Evolutionary conservation across 2,888 invertebrate species (phyloP).

Genomic region (Meteorus cinctellus): DNA sequence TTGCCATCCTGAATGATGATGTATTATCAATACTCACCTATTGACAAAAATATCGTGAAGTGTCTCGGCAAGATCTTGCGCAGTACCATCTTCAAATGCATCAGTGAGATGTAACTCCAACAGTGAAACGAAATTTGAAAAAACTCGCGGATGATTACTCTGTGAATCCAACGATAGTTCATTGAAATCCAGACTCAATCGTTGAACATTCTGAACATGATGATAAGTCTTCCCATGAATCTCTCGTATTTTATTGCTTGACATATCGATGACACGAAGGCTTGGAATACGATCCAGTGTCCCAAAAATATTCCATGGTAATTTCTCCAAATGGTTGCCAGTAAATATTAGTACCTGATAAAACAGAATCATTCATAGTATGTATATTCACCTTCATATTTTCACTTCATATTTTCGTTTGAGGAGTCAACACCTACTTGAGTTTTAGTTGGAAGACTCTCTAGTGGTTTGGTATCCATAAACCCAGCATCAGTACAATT

Average conservation of each 20-base stretch:
- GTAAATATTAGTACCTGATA: conserved; percentile 80
- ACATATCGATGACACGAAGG: conserved; percentile 82
- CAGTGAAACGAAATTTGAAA: conserved; percentile 82
- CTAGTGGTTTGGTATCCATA: conserved; percentile 76
- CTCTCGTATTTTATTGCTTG: conserved; percentile 81
- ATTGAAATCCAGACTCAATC: conserved; percentile 83
- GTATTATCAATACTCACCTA: conserved; percentile 63
- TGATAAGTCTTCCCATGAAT: conserved; percentile 85
- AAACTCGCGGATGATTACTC: conserved; percentile 80
- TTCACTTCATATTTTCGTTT: no score
- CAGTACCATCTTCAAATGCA: conserved; percentile 81
- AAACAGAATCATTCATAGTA: conserved; percentile 4
- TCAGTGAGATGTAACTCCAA: conserved; percentile 82
- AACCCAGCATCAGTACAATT: conserved; percentile 82
- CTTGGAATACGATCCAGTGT: conserved; percentile 76
- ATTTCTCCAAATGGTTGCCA: conserved; percentile 79
- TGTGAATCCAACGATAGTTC: conserved; percentile 79
- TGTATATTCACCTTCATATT: not conserved
- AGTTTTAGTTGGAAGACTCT: conserved; percentile 79
- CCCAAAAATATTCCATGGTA: conserved; percentile 84
- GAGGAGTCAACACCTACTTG: conserved; percentile 70
- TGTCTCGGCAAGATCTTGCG: conserved; percentile 77
- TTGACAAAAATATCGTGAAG: conserved; percentile 83
- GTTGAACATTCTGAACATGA: conserved; percentile 80
- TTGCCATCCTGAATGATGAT: no score